These are phyloP conservation scores for Odontomachus brunneus DNA, from an alignment of 1,140 invertebrate species.

Conservation along the genomic window DNA sequence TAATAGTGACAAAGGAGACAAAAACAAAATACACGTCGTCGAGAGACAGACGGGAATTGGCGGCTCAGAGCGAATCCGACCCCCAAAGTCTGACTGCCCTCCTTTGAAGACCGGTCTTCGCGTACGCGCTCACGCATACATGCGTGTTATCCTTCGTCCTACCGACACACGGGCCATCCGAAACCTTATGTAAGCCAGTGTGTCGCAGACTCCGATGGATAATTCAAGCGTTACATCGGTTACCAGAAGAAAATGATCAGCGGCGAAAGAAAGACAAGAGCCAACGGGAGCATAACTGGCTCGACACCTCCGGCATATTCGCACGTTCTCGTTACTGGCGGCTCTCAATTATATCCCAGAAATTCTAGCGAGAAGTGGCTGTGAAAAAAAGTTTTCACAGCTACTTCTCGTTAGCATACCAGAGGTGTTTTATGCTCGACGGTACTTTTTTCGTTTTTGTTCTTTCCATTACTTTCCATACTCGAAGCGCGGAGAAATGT, in stretches of 20 bases:
- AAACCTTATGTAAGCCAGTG: constrained; percentile 74
- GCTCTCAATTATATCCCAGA: constrained; percentile 28
- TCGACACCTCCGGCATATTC: constrained; percentile 15
- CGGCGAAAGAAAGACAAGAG: constrained; percentile 19
- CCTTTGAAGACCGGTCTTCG: constrained; percentile 53
- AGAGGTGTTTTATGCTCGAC: neutral
- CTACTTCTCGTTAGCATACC: neutral
- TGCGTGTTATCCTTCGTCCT: constrained; percentile 39
- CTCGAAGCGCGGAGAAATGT: neutral
- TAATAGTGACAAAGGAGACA: neutral
- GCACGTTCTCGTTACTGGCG: constrained; percentile 1
- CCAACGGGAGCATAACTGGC: constrained; percentile 32
- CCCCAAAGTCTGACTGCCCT: constrained; percentile 42
- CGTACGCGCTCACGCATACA: constrained; percentile 7
- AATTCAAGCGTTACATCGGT: constrained; percentile 56
- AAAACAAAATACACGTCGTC: neutral
- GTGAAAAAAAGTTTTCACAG: too few species aligned
- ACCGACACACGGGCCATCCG: constrained; percentile 6
- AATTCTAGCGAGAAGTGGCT: too few species aligned
- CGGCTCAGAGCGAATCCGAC: constrained; percentile 40
- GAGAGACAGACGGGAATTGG: constrained; percentile 13
- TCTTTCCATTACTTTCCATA: neutral
- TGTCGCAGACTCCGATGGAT: constrained; percentile 57
- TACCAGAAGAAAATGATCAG: constrained; percentile 33
- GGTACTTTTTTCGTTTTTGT: neutral